A percentile compares a stretch with the other conserved stretches of the same genome.
Evolutionary conservation across 2,888 invertebrate species (phyloP).

Genomic region (Dendrolimus houi): DNA sequence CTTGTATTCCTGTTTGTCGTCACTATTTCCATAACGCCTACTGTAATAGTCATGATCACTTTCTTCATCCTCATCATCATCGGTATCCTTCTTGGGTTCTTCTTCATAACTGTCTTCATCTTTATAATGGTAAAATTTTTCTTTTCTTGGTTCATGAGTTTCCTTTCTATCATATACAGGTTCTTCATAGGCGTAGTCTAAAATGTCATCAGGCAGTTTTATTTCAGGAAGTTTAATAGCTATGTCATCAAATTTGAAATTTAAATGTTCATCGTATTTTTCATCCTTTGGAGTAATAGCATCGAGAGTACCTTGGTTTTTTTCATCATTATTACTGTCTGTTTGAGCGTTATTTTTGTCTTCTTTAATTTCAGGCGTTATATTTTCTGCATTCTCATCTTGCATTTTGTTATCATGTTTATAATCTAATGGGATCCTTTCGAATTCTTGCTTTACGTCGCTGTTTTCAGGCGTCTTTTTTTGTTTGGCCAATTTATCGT

Average conservation of each 20-base stretch:
- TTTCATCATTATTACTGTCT: slow-evolving; percentile 17
- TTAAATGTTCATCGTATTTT: slow-evolving; percentile 52
- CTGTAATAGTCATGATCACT: slow-evolving; percentile 20
- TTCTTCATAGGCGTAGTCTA: slow-evolving; percentile 42
- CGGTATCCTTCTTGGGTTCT: slow-evolving; percentile 14
- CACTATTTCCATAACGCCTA: slow-evolving; percentile 18
- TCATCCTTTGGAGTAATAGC: slow-evolving; percentile 31
- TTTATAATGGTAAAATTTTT: slow-evolving; percentile 30
- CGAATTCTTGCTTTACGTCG: slow-evolving; percentile 61
- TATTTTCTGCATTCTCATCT: slow-evolving; percentile 9
- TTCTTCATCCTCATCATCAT: slow-evolving; percentile 19
- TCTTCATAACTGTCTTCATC: slow-evolving; percentile 25
- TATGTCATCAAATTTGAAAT: slow-evolving; percentile 57
- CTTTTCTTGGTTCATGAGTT: slow-evolving; percentile 18
- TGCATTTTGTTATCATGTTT: slow-evolving; percentile 39
- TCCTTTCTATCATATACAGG: slow-evolving; percentile 28
- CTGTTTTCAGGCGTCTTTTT: slow-evolving; percentile 18
- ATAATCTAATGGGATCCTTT: slow-evolving; percentile 63
- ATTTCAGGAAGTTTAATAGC: slow-evolving; percentile 64
- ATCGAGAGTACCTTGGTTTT: slow-evolving; percentile 36
- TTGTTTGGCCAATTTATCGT: slow-evolving; percentile 22
- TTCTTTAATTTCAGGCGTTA: slow-evolving; percentile 11
- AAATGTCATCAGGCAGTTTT: slow-evolving; percentile 62
- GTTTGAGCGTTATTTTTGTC: slow-evolving; percentile 8
- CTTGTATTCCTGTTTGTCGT: slow-evolving; percentile 31